These are phyloP conservation scores for Potamarius usumacintae DNA, from an alignment of 2,113 vertebrate genomes.

Conservation along the genomic window DNA sequence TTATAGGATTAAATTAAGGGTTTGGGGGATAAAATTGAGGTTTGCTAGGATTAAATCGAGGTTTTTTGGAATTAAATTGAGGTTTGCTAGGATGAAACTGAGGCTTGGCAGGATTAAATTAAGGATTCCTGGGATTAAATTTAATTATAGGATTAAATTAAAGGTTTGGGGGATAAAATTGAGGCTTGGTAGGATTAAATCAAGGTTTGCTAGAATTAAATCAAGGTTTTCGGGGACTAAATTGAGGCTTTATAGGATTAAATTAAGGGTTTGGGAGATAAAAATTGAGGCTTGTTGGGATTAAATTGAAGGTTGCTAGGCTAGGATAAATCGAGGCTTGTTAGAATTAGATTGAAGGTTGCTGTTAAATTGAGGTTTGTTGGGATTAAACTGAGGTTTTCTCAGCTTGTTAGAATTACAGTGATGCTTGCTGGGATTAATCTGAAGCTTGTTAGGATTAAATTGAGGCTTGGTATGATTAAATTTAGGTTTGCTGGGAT, in stretches of 20 bases:
- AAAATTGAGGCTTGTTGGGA: background rate
- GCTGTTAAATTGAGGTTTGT: background rate
- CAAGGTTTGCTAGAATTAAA: background rate
- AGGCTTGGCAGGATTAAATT: background rate
- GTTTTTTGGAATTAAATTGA: background rate
- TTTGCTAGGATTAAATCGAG: background rate
- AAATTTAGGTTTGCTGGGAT: background rate
- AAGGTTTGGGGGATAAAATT: background rate
- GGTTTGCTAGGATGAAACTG: background rate
- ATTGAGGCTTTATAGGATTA: background rate
- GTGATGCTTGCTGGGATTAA: background rate
- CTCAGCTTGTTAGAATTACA: no score
- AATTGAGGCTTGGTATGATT: background rate
- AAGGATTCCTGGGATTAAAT: background rate
- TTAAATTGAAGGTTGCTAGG: background rate
- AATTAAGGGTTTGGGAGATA: no score
- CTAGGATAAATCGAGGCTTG: background rate
- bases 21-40: background rate
- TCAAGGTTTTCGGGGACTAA: background rate
- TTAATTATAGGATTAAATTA: no score
- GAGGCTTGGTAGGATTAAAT: background rate
- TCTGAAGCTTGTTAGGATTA: background rate
- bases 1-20: background rate
- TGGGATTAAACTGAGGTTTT: background rate
- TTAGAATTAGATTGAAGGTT: background rate